A percentile compares a stretch with the other conserved stretches of the same genome.
phyloP scores from a whole-genome alignment of 1,140 invertebrate species.

The Heliconius nattereri region DNA sequence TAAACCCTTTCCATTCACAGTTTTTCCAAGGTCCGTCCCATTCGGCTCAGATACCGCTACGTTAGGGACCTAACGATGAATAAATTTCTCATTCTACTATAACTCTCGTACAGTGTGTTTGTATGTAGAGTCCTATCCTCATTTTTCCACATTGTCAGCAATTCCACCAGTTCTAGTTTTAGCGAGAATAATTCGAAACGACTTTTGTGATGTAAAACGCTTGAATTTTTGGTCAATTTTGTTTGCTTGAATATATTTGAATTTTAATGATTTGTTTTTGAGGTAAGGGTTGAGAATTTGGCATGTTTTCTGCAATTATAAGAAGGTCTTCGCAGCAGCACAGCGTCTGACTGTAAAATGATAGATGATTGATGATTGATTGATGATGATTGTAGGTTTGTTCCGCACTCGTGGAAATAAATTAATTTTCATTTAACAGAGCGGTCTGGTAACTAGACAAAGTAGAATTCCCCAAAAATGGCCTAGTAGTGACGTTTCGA shows the following conservation, averaged over 20 bases:
- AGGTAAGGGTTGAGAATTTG: too few species aligned
- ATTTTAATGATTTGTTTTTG: not conserved
- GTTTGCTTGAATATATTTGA: not conserved
- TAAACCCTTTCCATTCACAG: conserved; percentile 17
- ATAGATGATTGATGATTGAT: too few species aligned
- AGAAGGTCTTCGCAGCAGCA: too few species aligned
- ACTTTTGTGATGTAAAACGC: conserved; percentile 14
- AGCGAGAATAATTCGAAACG: conserved; percentile 18
- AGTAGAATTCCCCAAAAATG: too few species aligned
- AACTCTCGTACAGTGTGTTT: not conserved
- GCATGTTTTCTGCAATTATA: too few species aligned
- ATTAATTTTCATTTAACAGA: too few species aligned
- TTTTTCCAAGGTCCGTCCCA: conserved; percentile 9
- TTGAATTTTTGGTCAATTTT: not conserved
- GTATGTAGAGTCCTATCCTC: not conserved
- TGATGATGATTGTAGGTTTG: too few species aligned
- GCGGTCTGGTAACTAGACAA: too few species aligned
- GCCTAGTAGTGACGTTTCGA: too few species aligned
- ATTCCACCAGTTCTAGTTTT: conserved; percentile 17
- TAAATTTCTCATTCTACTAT: conserved; percentile 30
- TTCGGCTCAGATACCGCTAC: conserved; percentile 20
- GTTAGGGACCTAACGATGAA: conserved; percentile 35
- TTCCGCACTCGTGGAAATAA: too few species aligned
- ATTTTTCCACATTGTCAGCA: not conserved
- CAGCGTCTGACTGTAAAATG: too few species aligned